Percentiles rank a stretch among this genome's conserved stretches.
phyloP scores from a whole-genome alignment of 2,113 vertebrate species.

The Microtus richardsoni region DNA sequence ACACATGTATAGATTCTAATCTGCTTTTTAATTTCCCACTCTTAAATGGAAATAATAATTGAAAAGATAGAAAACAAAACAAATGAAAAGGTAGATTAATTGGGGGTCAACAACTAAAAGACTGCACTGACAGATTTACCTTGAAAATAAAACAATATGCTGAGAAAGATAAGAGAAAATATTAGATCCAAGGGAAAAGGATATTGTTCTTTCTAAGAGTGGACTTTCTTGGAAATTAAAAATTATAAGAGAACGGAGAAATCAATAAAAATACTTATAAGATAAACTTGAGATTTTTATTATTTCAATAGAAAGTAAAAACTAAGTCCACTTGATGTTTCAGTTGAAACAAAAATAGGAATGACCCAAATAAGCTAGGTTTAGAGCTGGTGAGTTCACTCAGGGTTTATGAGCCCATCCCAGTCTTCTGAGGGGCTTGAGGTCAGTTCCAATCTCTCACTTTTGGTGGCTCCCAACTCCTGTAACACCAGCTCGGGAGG shows the following conservation, averaged over 20 bases:
- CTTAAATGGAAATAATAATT: not conserved
- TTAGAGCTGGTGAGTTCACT: too few relatives aligned
- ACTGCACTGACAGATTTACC: not conserved
- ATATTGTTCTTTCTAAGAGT: not conserved
- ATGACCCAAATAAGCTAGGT: not conserved
- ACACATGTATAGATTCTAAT: not conserved
- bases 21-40: conserved; percentile 29
- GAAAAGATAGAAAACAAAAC: not conserved
- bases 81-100: not conserved
- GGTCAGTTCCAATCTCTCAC: not conserved
- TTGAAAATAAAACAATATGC: conserved; percentile 28
- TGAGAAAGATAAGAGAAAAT: not conserved
- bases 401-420: not conserved
- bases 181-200: conserved; percentile 4
- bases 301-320: not conserved
- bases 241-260: not conserved
- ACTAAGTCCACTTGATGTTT: not conserved
- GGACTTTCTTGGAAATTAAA: conserved; percentile 45
- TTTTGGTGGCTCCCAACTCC: too few relatives aligned
- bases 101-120: not conserved
- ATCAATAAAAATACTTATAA: not conserved
- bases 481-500: not conserved
- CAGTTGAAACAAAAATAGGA: not conserved
- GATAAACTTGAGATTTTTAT: not conserved
- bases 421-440: not conserved